phyloP scores from a whole-genome alignment of 2,113 vertebrate species.

The Ovibos moschatus region DNA sequence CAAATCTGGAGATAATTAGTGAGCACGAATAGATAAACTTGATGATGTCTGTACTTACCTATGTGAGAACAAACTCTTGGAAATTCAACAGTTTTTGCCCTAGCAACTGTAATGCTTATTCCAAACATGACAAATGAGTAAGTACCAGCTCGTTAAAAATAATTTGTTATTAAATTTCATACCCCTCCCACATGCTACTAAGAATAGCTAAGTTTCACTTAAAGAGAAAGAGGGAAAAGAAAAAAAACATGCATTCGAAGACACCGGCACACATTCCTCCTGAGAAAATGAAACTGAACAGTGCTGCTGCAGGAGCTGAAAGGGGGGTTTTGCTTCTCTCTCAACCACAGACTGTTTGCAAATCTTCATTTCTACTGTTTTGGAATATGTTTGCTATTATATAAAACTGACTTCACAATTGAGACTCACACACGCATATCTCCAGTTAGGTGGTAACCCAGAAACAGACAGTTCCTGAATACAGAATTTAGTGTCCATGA shows the following conservation, averaged over 20 bases:
- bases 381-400: background rate
- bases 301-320: background rate
- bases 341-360: background rate
- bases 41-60: slow-evolving; percentile 9
- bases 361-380: background rate
- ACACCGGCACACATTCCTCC: background rate
- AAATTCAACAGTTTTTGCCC: slow-evolving; percentile 40
- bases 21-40: background rate
- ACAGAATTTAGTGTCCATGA: background rate
- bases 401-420: background rate
- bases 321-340: background rate
- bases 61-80: slow-evolving; percentile 38
- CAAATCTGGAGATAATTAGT: slow-evolving; percentile 16
- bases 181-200: slow-evolving; percentile 71
- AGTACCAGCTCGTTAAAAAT: slow-evolving; percentile 78
- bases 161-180: slow-evolving; percentile 77
- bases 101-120: slow-evolving; percentile 20
- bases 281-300: background rate
- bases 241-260: background rate
- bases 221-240: slow-evolving; percentile 12
- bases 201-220: slow-evolving; percentile 73
- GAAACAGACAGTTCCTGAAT: background rate
- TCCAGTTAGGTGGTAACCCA: background rate
- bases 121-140: slow-evolving; percentile 56
- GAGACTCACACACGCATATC: background rate